phyloP scores from a whole-genome alignment of 2,113 vertebrate species.

The Xenopus laevis region DNA sequence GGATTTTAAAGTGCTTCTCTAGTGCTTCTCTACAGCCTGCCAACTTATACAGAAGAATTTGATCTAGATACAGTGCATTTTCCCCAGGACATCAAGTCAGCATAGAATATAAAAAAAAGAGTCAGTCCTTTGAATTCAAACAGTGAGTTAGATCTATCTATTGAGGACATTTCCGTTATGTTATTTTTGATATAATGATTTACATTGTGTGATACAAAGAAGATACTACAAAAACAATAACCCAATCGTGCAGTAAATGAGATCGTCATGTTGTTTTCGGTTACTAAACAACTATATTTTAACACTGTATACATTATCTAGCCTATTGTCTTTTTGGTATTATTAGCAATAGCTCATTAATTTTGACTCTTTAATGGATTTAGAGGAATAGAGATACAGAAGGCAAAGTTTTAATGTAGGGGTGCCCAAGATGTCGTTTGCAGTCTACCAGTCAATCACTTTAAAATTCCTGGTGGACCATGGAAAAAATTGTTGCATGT shows the following conservation, averaged over 20 bases:
- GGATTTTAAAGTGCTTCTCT: slow-evolving; percentile 44
- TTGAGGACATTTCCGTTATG: background rate
- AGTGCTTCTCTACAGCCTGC: slow-evolving; percentile 40
- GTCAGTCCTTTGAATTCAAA: slow-evolving; percentile 22
- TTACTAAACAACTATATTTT: no score
- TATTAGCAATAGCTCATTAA: no score
- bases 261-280: no score
- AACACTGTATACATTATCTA: no score
- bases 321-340: no score
- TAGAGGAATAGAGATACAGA: no score
- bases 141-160: slow-evolving; percentile 11
- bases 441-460: no score
- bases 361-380: no score
- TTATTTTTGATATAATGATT: slow-evolving; percentile 12
- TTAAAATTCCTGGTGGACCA: no score
- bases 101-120: slow-evolving; percentile 33
- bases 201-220: background rate
- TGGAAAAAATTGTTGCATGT: no score
- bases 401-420: no score
- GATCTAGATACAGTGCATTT: slow-evolving; percentile 36
- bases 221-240: background rate
- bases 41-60: slow-evolving; percentile 42
- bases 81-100: slow-evolving; percentile 27
- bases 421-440: no score
- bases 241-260: background rate